A percentile compares a stretch with the other conserved stretches of the same genome.
Evolutionary conservation across 2,113 vertebrate genomes (phyloP).

Genomic region (Notothenia coriiceps): DNA sequence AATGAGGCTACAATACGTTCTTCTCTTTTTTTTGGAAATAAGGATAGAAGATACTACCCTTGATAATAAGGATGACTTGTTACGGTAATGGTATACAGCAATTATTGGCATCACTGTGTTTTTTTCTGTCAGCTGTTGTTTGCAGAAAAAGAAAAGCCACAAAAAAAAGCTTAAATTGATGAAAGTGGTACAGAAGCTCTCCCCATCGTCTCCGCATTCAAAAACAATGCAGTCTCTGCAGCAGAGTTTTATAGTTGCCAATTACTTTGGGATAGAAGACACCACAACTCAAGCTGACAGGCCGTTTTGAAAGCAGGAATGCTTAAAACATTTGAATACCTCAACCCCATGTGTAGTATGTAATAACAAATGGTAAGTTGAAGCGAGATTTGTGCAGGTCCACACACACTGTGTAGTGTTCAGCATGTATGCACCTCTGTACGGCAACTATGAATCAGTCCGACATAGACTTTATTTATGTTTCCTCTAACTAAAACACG

Average conservation of each 20-base stretch:
- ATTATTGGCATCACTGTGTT: background rate
- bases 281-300: conserved; percentile 65
- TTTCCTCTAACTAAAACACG: conserved; percentile 16
- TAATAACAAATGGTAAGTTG: conserved; percentile 25
- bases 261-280: conserved; percentile 56
- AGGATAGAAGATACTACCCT: conserved; percentile 2
- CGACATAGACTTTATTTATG: conserved; percentile 46
- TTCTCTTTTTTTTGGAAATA: background rate
- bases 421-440: conserved; percentile 11
- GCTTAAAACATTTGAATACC: conserved; percentile 51
- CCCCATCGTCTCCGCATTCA: conserved; percentile 32
- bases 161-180: conserved; percentile 33
- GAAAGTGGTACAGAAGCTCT: conserved; percentile 27
- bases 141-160: conserved; percentile 20
- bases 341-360: conserved; percentile 23
- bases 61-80: conserved; percentile 8
- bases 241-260: conserved; percentile 66
- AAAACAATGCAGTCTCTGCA: conserved; percentile 32
- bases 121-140: conserved; percentile 27
- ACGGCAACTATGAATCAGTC: conserved; percentile 26
- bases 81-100: background rate
- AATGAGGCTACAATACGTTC: background rate
- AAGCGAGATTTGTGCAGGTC: conserved; percentile 1
- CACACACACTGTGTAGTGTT: conserved; percentile 10
- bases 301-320: conserved; percentile 48